Percentiles rank a stretch among this genome's conserved stretches.
phyloP scores from a whole-genome alignment of 2,797 vertebrate species.

The Darevskia mixta region DNA sequence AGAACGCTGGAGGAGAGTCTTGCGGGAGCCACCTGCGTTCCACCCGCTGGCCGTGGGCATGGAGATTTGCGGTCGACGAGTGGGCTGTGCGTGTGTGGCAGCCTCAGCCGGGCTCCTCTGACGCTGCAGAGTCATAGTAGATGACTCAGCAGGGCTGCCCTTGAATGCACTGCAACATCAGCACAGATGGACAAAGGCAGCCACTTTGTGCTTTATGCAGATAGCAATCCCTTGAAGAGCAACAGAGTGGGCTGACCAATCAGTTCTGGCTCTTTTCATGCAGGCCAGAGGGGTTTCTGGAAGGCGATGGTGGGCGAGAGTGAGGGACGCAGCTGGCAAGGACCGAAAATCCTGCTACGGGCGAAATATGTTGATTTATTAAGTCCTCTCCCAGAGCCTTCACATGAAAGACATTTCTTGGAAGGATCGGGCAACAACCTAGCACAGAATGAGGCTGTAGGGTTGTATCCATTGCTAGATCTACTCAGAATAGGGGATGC shows the following conservation, averaged over 20 bases:
- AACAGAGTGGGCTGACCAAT: constrained; percentile 2
- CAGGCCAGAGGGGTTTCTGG: background rate
- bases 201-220: background rate
- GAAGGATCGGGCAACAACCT: background rate
- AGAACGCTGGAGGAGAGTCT: no score
- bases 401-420: background rate
- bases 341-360: background rate
- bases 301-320: no score
- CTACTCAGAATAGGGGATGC: no score
- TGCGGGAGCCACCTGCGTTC: background rate
- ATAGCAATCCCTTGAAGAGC: background rate
- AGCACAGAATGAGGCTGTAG: background rate
- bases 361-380: background rate
- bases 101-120: background rate
- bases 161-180: background rate
- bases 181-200: background rate
- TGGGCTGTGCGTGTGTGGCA: background rate
- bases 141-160: constrained; percentile 17
- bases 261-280: background rate
- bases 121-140: background rate
- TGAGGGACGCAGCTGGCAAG: background rate
- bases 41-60: rapidly evolving
- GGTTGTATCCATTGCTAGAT: no score
- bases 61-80: rapidly evolving
- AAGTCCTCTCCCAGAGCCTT: background rate